phyloP scores from a whole-genome alignment of 2,113 vertebrate genomes.

The Microtus oregoni region DNA sequence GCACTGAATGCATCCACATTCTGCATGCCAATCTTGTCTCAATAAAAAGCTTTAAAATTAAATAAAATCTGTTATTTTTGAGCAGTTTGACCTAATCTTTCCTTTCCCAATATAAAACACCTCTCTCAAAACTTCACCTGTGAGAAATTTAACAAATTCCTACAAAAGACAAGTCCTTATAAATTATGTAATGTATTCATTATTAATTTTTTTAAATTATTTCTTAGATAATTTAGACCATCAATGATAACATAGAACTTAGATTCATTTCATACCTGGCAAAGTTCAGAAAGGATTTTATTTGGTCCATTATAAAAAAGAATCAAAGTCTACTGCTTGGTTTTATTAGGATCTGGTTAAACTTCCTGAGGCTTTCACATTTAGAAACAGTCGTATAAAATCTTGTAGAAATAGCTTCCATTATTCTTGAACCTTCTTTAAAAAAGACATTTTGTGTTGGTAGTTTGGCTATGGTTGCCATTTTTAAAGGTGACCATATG shows the following conservation, averaged over 20 bases:
- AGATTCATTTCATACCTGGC: background rate
- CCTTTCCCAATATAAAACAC: background rate
- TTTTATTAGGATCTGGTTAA: constrained; percentile 20
- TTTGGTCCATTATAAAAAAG: background rate
- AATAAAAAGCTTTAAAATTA: background rate
- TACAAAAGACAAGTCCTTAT: background rate
- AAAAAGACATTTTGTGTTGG: background rate
- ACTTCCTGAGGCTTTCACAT: background rate
- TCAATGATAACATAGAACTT: background rate
- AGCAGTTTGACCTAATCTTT: background rate
- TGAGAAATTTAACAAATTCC: constrained; percentile 19
- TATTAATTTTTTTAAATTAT: constrained; percentile 2
- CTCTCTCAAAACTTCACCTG: background rate
- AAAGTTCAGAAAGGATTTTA: background rate
- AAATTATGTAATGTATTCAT: background rate
- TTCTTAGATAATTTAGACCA: background rate
- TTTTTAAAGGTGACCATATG: background rate
- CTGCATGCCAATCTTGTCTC: background rate
- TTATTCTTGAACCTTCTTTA: background rate
- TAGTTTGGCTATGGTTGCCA: background rate
- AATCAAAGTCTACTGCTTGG: background rate
- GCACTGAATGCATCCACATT: background rate
- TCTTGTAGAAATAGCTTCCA: background rate
- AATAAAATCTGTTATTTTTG: background rate
- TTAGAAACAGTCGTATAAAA: background rate